Evolutionary conservation across 2,113 vertebrate species (phyloP), one percentile per base, ranked within the genome.

Genomic region (Pelvicachromis taeniatus): DNA sequence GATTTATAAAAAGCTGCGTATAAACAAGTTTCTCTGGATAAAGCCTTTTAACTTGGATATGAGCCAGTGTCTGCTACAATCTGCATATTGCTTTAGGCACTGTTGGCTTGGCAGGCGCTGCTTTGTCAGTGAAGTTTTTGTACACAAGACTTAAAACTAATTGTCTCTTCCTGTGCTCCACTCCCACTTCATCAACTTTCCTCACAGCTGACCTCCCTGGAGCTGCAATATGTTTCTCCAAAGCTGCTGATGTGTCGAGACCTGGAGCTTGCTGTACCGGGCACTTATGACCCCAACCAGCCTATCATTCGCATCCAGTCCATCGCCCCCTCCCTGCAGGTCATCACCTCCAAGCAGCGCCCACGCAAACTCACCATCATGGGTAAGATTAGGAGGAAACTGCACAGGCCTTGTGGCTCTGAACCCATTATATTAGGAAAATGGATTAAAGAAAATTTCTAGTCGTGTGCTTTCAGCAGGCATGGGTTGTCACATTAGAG

Each of bases 171-270:
- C 70, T 84, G 8, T 78, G 5, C 52, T 48, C 16, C 68, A 59
- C 77, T 45, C 63, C 55, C 77, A 58, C 80, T 65, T 86, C 78
- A 75, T 91, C 88, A 68, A 73, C 84, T 73, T 61, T 86, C 35
- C 68, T 17, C 80, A 4, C 94, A 99, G 99, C 97, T 99, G 86
- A 99, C 99, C 42, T 99, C 98, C 63, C 91, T 99, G 93, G 99
- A 99, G 91, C 96, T 99, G 0, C 98, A 99, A 75, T 99, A 99
- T 0, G 99, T 99, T 68, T 99, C 98, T 23, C 99, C 99, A 4
- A 99, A 99, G 92, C 97, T 99, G 40, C 93, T 99, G n/a, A 99
- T 99, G 98, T 99, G 98, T 92, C 97, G 98, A 42, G 98, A 99
- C 92, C 95, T 99, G 90, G 99, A 99, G 70, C 26, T 99, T 85